phyloP scores from a whole-genome alignment of 1,140 invertebrate genomes.

The Melitaea cinxia region DNA sequence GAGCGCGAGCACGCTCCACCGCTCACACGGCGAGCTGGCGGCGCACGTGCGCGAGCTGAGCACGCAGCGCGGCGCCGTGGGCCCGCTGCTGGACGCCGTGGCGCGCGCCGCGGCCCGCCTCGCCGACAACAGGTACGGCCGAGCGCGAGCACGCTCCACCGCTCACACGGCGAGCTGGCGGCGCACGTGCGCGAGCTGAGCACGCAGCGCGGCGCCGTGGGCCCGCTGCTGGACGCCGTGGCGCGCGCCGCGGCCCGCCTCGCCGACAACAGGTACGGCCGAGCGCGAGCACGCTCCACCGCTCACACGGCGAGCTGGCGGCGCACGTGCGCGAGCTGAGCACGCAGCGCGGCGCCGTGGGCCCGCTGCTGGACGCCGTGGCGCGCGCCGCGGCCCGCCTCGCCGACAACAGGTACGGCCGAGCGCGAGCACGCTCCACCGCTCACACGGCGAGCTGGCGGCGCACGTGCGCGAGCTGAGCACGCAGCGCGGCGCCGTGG shows the following conservation, averaged over 20 bases:
- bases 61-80: constrained; percentile 92
- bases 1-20: neutral
- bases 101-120: constrained; percentile 92
- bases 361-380: constrained; percentile 94
- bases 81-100: constrained; percentile 94
- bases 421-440: neutral
- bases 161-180: constrained; percentile 86
- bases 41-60: constrained; percentile 92
- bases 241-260: constrained; percentile 92
- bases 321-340: constrained; percentile 92
- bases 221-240: constrained; percentile 94
- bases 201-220: constrained; percentile 92
- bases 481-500: constrained; percentile 92
- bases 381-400: constrained; percentile 92
- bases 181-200: constrained; percentile 92
- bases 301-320: constrained; percentile 86
- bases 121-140: constrained; percentile 84
- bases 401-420: constrained; percentile 84
- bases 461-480: constrained; percentile 92
- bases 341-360: constrained; percentile 92
- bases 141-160: neutral
- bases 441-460: constrained; percentile 86
- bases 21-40: constrained; percentile 86
- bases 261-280: constrained; percentile 84
- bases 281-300: neutral